phyloP scores from a whole-genome alignment of 2,888 invertebrate species.

The Apodemia duryi region DNA sequence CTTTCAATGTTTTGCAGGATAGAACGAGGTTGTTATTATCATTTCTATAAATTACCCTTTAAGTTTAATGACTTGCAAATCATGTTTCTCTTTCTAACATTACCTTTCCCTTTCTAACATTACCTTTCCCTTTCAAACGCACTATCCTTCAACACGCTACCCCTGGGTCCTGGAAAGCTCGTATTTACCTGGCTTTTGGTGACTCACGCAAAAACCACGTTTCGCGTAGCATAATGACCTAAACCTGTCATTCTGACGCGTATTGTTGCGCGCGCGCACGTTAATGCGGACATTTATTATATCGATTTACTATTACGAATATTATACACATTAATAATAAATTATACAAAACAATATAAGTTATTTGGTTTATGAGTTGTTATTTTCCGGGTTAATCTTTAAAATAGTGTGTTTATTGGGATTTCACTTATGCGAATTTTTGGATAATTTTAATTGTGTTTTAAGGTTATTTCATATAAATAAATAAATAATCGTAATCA shows the following conservation, averaged over 20 bases:
- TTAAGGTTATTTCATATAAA: too few relatives aligned
- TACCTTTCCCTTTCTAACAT: conserved; percentile 2
- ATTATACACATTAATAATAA: too few relatives aligned
- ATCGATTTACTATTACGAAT: conserved; percentile 10
- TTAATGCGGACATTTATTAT: conserved; percentile 24
- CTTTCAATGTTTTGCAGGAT: too few relatives aligned
- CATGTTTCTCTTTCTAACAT: conserved; percentile 12
- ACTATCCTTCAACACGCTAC: not conserved
- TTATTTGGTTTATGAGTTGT: too few relatives aligned
- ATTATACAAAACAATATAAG: too few relatives aligned
- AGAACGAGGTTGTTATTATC: too few relatives aligned
- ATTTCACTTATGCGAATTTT: too few relatives aligned
- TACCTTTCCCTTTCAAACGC: conserved; percentile 1
- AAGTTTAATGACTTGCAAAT: conserved; percentile 16
- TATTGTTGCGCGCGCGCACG: conserved; percentile 58
- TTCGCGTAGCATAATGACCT: conserved; percentile 52
- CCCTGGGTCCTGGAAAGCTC: conserved; percentile 16
- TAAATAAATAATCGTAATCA: too few relatives aligned
- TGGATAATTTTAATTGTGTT: too few relatives aligned
- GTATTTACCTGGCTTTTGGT: conserved; percentile 23
- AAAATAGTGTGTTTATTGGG: too few relatives aligned
- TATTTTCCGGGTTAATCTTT: too few relatives aligned
- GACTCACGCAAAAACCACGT: conserved; percentile 41
- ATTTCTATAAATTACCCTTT: too few relatives aligned
- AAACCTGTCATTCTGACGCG: conserved; percentile 63